These are phyloP conservation scores for Tyto alba DNA, from an alignment of 2,113 vertebrate species.

Conservation along the genomic window DNA sequence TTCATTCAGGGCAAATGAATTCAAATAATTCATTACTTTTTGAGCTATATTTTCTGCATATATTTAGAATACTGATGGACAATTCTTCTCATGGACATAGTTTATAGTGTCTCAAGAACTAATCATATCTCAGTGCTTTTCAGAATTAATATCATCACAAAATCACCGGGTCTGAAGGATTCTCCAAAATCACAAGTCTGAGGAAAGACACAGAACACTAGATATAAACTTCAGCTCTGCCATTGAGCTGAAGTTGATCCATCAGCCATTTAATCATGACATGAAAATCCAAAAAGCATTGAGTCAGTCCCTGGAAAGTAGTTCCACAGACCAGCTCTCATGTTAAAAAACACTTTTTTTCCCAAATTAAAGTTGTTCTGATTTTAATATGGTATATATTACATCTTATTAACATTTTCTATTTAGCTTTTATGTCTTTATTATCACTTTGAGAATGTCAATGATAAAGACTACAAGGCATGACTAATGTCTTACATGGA, in stretches of 20 bases:
- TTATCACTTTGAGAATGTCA: neutral
- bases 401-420: neutral
- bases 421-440: neutral
- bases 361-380: neutral
- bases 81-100: neutral
- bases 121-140: neutral
- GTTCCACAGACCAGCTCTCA: accelerated
- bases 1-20: neutral
- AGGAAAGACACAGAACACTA: neutral
- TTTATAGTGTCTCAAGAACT: neutral
- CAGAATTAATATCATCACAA: neutral
- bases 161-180: neutral
- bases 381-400: neutral
- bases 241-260: neutral
- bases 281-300: neutral
- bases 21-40: neutral
- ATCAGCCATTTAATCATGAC: neutral
- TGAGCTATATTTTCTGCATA: neutral
- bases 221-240: neutral
- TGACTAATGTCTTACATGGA: neutral
- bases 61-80: neutral
- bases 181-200: neutral
- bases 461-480: neutral
- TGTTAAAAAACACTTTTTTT: neutral
- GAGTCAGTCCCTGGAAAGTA: neutral